Percentiles rank a stretch among this genome's conserved stretches.
Evolutionary conservation across 2,113 vertebrate species (phyloP).

Genomic region (Oreocharis arfaki): DNA sequence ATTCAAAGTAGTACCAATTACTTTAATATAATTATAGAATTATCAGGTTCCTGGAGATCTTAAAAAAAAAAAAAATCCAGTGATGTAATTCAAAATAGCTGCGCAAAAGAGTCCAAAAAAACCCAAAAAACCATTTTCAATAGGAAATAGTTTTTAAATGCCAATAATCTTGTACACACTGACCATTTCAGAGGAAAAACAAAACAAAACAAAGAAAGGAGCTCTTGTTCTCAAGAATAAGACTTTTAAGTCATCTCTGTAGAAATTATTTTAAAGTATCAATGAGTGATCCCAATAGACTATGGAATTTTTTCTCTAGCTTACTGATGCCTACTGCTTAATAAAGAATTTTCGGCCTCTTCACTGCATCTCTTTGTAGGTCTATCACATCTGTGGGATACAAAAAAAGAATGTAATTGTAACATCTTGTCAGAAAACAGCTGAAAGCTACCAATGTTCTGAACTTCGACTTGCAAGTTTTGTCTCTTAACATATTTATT

Average conservation of each 20-base stretch:
- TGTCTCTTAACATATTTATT: background rate
- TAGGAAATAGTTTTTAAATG: background rate
- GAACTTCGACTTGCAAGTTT: slow-evolving; percentile 22
- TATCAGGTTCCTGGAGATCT: background rate
- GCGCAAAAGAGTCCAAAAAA: background rate
- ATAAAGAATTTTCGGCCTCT: background rate
- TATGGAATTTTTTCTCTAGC: background rate
- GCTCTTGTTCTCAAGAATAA: background rate
- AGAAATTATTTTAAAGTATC: background rate
- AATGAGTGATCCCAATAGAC: background rate
- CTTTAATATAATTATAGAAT: background rate
- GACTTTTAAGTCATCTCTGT: background rate
- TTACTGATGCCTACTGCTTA: background rate
- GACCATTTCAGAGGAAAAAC: background rate
- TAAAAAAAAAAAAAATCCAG: background rate
- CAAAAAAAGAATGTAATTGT: background rate
- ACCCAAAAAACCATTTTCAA: background rate
- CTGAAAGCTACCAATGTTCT: background rate
- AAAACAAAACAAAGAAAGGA: background rate
- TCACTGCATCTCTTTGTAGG: background rate
- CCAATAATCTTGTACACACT: background rate
- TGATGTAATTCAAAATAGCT: background rate
- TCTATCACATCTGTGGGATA: background rate
- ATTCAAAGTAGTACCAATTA: background rate
- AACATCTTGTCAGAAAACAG: background rate